Base-by-base conservation (phyloP, 1,140 invertebrate species). In the Anoplolepis gracilipes region DNA sequence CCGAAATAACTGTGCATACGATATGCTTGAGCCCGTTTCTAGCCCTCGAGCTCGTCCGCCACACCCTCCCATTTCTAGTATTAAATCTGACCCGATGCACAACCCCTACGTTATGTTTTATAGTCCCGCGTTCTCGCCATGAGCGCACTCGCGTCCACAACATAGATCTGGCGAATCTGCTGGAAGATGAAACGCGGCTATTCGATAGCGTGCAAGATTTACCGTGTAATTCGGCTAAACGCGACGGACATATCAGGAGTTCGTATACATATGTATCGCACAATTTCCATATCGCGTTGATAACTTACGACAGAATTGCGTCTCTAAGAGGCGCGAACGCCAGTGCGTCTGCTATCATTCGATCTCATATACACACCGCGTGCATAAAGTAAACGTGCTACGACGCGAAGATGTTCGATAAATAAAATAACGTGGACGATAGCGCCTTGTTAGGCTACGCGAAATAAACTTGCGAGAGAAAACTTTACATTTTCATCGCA, bases 1-100 rank as follows among this genome's bases (percentile, higher is more conserved):
- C 86, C 85, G 88, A 85, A 92, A 84, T 85, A 87, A 91, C 84
- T 70, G 78, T 86, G 88, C 84, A 85, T 90, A 89, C 87, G 90
- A 92, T 90, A 92, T 84, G 85, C 84, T 90, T 87, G 85, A 88
- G 69, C 42, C 85, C 70, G 73, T 70, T 85, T 65, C 73, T 84
- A 84, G 72, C 85, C 81, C 88, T 90, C 84, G 87, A 88, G 84
- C 78, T 78, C 84, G 78, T 75, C 65, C 85, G 87, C 88, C 92
- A 90, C 91, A 91, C 92, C 92, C 87, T 92, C 73, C 91, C 91
- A 93, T 93, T 93, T 93, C 90, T 86, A 89, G 89, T 93, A 93
- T 93, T 94, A 94, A 94, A 93, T 94, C 90, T 94, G 92, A 92
- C 86, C 90, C 87, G 89, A 85, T 79, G 88, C 89, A 49, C 46